A percentile compares a stretch with the other conserved stretches of the same genome.
phyloP scores from a whole-genome alignment of 1,140 invertebrate species.

The Spodoptera litura region DNA sequence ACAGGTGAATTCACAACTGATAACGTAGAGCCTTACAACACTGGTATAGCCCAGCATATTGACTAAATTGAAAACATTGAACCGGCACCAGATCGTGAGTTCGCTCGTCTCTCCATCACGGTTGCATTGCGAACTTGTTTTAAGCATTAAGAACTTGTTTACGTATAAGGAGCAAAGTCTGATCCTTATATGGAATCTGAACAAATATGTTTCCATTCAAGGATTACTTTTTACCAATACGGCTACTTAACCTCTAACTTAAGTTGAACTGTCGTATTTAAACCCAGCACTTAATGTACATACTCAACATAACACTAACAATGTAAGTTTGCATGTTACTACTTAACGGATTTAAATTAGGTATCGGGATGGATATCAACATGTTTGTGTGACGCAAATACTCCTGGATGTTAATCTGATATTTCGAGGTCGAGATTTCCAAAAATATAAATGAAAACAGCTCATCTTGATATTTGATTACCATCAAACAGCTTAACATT shows the following conservation, averaged over 20 bases:
- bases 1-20: conserved; percentile 59
- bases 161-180: conserved; percentile 76
- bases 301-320: conserved; percentile 18
- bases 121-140: conserved; percentile 72
- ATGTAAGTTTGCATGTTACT: neutral
- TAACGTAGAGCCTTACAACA: conserved; percentile 27
- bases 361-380: neutral
- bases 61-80: conserved; percentile 68
- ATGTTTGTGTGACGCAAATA: neutral
- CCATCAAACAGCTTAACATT: conserved; percentile 1
- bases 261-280: conserved; percentile 16
- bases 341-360: neutral
- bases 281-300: neutral
- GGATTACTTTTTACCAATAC: conserved; percentile 70
- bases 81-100: conserved; percentile 64
- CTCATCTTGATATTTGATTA: conserved; percentile 29
- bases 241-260: conserved; percentile 47
- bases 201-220: conserved; percentile 76
- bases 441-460: conserved; percentile 40
- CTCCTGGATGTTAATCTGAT: conserved; percentile 1
- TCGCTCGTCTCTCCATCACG: conserved; percentile 69
- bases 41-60: conserved; percentile 44
- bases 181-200: conserved; percentile 66
- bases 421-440: conserved; percentile 12
- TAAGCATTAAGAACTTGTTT: conserved; percentile 76